These are phyloP conservation scores for Eilema griseolum DNA, from an alignment of 2,888 invertebrate species.

Conservation along the genomic window DNA sequence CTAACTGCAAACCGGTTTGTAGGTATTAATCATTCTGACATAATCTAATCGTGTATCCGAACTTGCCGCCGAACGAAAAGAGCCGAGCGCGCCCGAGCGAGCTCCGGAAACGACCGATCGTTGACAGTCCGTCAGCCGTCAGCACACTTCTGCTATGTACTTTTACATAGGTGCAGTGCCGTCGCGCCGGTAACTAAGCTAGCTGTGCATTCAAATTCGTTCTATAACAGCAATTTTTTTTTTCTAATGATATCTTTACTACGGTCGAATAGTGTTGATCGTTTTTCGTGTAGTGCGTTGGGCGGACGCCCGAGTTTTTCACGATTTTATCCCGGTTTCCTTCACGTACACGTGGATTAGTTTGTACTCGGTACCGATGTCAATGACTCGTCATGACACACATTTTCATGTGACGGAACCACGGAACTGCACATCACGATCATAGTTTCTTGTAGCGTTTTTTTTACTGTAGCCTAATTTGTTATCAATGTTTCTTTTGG, in stretches of 20 bases:
- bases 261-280: constrained; percentile 54
- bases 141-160: constrained; percentile 80
- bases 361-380: constrained; percentile 73
- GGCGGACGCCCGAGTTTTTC: constrained; percentile 47
- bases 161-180: constrained; percentile 78
- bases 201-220: constrained; percentile 72
- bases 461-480: constrained; percentile 65
- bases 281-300: constrained; percentile 57
- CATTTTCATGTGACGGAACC: constrained; percentile 81
- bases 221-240: constrained; percentile 51
- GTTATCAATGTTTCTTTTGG: constrained; percentile 57
- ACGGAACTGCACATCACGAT: constrained; percentile 70
- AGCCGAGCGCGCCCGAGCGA: constrained; percentile 59
- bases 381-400: constrained; percentile 86
- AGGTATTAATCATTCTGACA: constrained; percentile 74
- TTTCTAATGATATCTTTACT: constrained; percentile 61
- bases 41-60: constrained; percentile 71
- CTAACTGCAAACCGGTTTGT: constrained; percentile 70
- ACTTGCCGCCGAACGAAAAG: constrained; percentile 55
- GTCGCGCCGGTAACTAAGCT: constrained; percentile 75
- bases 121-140: constrained; percentile 84
- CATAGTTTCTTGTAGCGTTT: constrained; percentile 65
- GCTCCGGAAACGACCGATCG: constrained; percentile 71
- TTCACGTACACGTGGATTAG: constrained; percentile 75
- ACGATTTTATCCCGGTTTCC: constrained; percentile 62